Evolutionary conservation across 1,140 invertebrate genomes (phyloP).

Genomic region (Heterodera schachtii): DNA sequence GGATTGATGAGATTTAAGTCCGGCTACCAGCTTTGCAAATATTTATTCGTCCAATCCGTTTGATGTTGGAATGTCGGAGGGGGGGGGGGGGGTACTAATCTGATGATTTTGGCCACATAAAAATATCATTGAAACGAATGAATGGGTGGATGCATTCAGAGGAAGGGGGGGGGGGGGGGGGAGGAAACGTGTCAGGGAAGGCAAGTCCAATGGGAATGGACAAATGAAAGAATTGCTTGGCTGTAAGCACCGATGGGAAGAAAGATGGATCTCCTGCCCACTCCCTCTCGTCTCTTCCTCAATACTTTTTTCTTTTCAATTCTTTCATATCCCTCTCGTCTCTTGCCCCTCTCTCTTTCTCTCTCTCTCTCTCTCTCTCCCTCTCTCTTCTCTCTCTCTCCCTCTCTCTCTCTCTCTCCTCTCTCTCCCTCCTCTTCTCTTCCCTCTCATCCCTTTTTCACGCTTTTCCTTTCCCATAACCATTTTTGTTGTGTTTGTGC

Average conservation of each 20-base stretch:
- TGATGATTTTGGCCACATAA: conserved; percentile 1
- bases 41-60: neutral
- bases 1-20: neutral
- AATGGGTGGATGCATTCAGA: neutral
- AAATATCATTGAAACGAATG: neutral
- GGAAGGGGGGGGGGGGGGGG: too few relatives aligned
- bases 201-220: neutral
- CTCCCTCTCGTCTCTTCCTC: neutral
- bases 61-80: neutral
- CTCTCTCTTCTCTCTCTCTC: neutral
- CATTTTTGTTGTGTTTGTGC: neutral
- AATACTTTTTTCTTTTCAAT: too few relatives aligned
- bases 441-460: too few relatives aligned
- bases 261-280: neutral
- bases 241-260: neutral
- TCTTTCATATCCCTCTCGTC: too few relatives aligned
- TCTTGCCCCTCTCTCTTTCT: neutral
- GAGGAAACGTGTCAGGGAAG: neutral
- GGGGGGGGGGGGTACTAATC: neutral
- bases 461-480: neutral
- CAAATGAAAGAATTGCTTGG: neutral
- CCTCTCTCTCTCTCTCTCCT: neutral
- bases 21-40: neutral
- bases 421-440: neutral
- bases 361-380: neutral